Conservation (phyloP, 2,797 vertebrate genomes). For the Sebastes hubbsi region DNA sequence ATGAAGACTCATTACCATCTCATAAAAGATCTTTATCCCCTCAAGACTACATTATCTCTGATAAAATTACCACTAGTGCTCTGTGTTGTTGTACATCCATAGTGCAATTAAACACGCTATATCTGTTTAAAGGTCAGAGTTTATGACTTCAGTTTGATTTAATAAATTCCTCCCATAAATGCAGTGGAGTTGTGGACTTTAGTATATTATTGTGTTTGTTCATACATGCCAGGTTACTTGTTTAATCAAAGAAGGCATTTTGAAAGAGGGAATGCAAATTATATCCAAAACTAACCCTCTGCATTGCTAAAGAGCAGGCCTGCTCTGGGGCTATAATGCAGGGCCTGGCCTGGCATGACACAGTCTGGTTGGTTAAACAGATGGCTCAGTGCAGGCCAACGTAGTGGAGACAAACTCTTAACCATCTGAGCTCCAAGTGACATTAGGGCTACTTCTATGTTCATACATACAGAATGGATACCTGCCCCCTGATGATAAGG, state of each 20-base stretch:
- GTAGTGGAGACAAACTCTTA: slow-evolving; percentile 44
- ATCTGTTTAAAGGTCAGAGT: slow-evolving; percentile 5
- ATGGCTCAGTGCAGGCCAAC: slow-evolving; percentile 58
- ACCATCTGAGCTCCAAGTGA: slow-evolving; percentile 65
- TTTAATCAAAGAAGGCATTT: slow-evolving; percentile 17
- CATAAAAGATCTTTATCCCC: slow-evolving; percentile 52
- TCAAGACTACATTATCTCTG: slow-evolving; percentile 34
- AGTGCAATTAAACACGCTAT: neutral
- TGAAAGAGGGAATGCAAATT: slow-evolving; percentile 25
- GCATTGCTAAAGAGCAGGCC: slow-evolving; percentile 2
- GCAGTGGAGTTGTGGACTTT: neutral
- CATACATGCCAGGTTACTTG: slow-evolving; percentile 7
- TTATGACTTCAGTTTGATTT: neutral
- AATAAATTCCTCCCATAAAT: neutral
- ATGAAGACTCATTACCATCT: slow-evolving; percentile 54
- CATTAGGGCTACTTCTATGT: neutral
- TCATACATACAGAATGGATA: slow-evolving; percentile 9
- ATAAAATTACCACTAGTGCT: neutral
- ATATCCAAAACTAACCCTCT: slow-evolving; percentile 33
- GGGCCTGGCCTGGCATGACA: slow-evolving; percentile 19
- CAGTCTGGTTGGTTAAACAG: slow-evolving; percentile 59
- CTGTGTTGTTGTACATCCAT: neutral
- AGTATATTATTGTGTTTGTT: neutral
- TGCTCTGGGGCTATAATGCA: slow-evolving; percentile 22
- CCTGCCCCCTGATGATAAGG: neutral